phyloP scores from a whole-genome alignment of 2,113 vertebrate genomes.

The Neogale vison region DNA sequence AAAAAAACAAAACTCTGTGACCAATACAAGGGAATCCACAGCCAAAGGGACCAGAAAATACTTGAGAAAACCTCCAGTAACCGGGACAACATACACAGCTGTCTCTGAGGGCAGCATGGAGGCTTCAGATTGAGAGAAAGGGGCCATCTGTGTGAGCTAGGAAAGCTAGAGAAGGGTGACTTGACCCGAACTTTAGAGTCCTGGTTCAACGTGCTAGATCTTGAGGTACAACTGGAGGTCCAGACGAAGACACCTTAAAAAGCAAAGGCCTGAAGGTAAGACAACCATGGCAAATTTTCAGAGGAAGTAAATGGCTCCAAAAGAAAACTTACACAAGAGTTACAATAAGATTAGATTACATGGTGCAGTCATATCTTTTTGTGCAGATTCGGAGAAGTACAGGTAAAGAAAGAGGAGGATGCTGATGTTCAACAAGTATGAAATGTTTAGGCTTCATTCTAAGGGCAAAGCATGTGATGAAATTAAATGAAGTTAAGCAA shows the following conservation, averaged over 20 bases:
- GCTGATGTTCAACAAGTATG: accelerated
- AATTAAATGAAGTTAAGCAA: not conserved
- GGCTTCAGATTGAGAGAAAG: not conserved
- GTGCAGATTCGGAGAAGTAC: not conserved
- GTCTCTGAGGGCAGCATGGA: not conserved
- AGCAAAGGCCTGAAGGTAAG: not conserved
- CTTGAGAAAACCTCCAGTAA: not conserved
- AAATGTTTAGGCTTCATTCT: not conserved
- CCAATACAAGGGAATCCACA: not conserved
- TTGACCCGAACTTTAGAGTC: not conserved
- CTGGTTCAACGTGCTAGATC: not conserved
- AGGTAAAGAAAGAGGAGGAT: not conserved
- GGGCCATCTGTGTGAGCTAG: accelerated
- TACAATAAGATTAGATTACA: not conserved
- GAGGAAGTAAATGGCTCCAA: not conserved
- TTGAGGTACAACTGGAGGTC: not conserved
- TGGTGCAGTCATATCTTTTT: not conserved
- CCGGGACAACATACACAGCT: accelerated
- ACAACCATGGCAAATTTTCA: not conserved
- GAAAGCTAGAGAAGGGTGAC: not conserved
- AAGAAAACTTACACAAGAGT: not conserved
- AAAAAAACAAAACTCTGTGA: not conserved
- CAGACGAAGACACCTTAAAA: not conserved
- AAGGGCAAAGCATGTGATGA: not conserved
- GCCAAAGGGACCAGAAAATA: not conserved